Conservation (phyloP, 2,113 vertebrate genomes). For the Paramisgurnus dabryanus region DNA sequence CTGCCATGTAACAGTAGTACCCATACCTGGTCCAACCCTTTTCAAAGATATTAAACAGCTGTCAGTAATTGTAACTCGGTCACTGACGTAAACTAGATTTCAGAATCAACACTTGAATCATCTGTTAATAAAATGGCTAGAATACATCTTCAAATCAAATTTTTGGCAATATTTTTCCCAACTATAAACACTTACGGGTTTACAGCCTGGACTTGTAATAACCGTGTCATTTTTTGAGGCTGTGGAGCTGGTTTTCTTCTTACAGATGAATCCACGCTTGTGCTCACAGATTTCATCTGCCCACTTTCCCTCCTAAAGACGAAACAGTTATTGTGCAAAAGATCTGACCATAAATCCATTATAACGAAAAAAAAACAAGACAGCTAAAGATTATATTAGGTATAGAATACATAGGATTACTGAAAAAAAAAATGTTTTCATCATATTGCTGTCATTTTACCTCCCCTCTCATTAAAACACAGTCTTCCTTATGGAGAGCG, state of each 20-base stretch:
- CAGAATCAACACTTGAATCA: not conserved
- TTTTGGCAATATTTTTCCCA: not conserved
- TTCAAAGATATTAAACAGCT: not conserved
- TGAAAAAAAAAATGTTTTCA: no score
- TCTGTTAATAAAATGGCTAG: no score
- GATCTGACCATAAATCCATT: not conserved
- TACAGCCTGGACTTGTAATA: slow-evolving; percentile 76
- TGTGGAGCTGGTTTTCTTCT: slow-evolving; percentile 75
- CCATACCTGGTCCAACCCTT: slow-evolving; percentile 90
- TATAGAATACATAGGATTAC: not conserved
- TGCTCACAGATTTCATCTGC: slow-evolving; percentile 82
- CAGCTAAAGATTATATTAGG: not conserved
- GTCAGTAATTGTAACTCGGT: not conserved
- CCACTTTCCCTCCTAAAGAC: slow-evolving; percentile 86
- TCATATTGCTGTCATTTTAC: slow-evolving; percentile 62
- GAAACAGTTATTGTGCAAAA: slow-evolving; percentile 1
- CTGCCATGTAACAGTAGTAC: slow-evolving; percentile 87
- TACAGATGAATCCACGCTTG: slow-evolving; percentile 84
- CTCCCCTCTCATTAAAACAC: slow-evolving; percentile 85
- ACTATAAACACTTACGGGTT: slow-evolving; percentile 74
- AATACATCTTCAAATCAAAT: no score
- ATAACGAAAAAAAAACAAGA: not conserved
- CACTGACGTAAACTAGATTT: no score
- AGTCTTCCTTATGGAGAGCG: slow-evolving; percentile 79
- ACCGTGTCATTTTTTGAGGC: slow-evolving; percentile 59